Base-by-base conservation (phyloP, 2,888 invertebrate species). In the Plagiodera versicolora region DNA sequence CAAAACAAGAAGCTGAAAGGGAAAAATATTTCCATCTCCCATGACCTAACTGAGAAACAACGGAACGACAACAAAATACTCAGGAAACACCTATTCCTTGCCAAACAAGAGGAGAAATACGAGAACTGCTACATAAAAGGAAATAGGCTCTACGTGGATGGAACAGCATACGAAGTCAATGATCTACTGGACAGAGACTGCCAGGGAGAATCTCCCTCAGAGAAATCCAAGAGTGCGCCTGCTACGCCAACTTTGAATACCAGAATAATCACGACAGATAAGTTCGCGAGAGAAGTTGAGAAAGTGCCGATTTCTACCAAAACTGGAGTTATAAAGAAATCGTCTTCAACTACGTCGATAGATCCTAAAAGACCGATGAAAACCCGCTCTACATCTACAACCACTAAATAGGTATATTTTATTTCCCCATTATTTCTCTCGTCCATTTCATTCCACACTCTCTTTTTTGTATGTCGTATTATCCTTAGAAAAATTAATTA, bases 371-470 rank as follows among this genome's bases (percentile, higher is more conserved):
- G 11, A 11, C 32, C 32, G 32, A 32, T 32, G 32, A 11, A 32
- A 32, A 32, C 32, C 32, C 32, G 45, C 45, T 45, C 45, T 18
- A 45, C 45, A 45, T 45, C 45, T 18, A 45, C 45, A 45, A 45
- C 45, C 45, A 45, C 45, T 16, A 45, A 45, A 45, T 45, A 45
- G 45, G 45, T 45, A 45, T 9, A 45, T 45, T 45, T 17, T 17
- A 17, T 2, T 4, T 18, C 45, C 45, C 18, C 45, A 45, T n/a
- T 14, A 45, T 45, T 17, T 45, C 18, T 4, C 45, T 5, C 14
- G 45, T 11, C 18, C 45, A 45, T 45, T n/a, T 45, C 18, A 5
- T 16, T 45, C 18, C 18, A 45, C 45, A n/a, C 4, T 5, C 10
- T n/a, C 4, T n/a, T 45, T 5, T 5, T 17, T 45, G 2, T 10